These are phyloP conservation scores for Novumbra hubbsi DNA, from an alignment of 2,797 vertebrate species.

Conservation along the genomic window DNA sequence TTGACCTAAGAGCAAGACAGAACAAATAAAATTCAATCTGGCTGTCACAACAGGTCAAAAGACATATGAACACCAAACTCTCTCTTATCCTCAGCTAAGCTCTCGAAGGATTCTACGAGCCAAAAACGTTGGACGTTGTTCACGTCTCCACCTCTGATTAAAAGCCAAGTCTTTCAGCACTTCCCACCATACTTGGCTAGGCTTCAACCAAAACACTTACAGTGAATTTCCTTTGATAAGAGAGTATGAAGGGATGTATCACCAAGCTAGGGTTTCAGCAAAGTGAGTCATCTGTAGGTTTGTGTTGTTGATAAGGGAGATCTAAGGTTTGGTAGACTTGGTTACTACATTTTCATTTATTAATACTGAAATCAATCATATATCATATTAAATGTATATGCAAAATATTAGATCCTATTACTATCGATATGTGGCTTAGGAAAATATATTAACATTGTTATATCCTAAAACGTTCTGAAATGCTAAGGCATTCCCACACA, in stretches of 20 bases:
- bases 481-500: no score
- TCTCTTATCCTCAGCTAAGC: slow-evolving; percentile 17
- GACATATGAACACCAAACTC: slow-evolving; percentile 13
- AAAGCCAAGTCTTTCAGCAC: slow-evolving; percentile 29
- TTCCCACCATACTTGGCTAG: slow-evolving; percentile 11
- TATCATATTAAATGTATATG: no score
- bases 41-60: slow-evolving; percentile 19
- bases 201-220: slow-evolving; percentile 47
- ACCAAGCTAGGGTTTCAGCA: slow-evolving; percentile 17
- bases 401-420: no score
- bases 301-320: slow-evolving; percentile 24
- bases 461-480: no score
- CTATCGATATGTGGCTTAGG: not conserved
- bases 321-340: slow-evolving; percentile 6
- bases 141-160: not conserved
- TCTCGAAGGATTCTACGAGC: slow-evolving; percentile 14
- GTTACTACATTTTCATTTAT: no score
- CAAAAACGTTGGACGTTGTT: slow-evolving; percentile 13
- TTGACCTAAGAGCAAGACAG: not conserved
- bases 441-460: no score
- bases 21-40: not conserved
- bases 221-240: slow-evolving; percentile 50
- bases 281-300: slow-evolving; percentile 51
- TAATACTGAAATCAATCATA: no score
- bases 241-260: slow-evolving; percentile 20